A percentile compares a stretch with the other conserved stretches of the same genome.
phyloP scores from a whole-genome alignment of 1,140 invertebrate species.

The Cryptotermes secundus region DNA sequence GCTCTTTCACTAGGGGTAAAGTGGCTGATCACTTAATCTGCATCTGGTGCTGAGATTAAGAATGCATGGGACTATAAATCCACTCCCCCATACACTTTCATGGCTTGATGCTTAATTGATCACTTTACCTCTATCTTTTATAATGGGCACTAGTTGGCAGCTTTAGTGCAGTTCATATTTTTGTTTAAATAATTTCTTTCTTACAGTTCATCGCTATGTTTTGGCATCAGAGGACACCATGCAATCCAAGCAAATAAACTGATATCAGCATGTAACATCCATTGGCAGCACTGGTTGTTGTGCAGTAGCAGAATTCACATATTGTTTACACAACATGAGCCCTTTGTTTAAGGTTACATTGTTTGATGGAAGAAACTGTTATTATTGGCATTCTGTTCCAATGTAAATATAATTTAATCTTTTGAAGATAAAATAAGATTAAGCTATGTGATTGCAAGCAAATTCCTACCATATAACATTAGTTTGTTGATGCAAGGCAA shows the following conservation, averaged over 20 bases:
- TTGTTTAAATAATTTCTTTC: neutral
- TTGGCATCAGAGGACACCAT: neutral
- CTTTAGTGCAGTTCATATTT: too few relatives aligned
- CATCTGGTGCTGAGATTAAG: too few relatives aligned
- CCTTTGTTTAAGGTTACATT: neutral
- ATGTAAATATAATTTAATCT: neutral
- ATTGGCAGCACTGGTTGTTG: neutral
- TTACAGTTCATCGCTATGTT: neutral
- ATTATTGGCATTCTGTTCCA: neutral
- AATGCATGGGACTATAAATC: too few relatives aligned
- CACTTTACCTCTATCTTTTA: too few relatives aligned
- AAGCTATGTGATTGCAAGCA: neutral
- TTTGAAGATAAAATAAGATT: constrained; percentile 1
- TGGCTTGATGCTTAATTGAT: too few relatives aligned
- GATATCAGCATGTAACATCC: neutral
- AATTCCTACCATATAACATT: neutral
- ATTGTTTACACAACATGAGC: neutral
- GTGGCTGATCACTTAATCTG: too few relatives aligned
- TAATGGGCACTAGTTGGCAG: too few relatives aligned
- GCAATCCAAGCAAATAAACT: neutral
- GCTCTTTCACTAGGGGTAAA: too few relatives aligned
- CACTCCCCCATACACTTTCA: too few relatives aligned
- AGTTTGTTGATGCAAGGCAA: neutral
- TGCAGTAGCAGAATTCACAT: neutral
- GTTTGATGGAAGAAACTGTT: neutral